Base-by-base conservation (phyloP, 2,888 invertebrate species). In the Leptinotarsa peninsularis region DNA sequence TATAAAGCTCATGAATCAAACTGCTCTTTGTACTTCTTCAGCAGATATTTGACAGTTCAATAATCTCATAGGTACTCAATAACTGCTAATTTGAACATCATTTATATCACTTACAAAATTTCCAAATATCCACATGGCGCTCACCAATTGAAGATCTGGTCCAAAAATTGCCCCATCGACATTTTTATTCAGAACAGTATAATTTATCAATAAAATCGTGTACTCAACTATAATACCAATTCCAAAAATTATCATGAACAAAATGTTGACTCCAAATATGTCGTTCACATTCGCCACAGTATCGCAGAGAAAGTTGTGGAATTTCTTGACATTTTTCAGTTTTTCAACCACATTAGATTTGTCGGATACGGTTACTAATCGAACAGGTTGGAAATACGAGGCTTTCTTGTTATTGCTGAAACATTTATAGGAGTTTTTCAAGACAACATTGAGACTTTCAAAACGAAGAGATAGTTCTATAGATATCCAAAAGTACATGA, bases 291-390 rank as follows among this genome's bases (percentile, higher is more conserved):
- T 67, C 17, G 23, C 49, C 23, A 71, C 18, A 21, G 71, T 63
- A n/a, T 75, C 71, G 49, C 71, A 75, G 4, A 71, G 49, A 60
- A 75, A 71, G 68, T 67, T 52, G 27, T 75, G 67, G 15, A 75
- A 50, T 21, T 75, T 71, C 14, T 66, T 70, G 27, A 75, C 23
- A 4, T 67, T 67, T 43, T 56, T 71, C 43, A 75, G n/a, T 21
- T 67, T 23, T 49, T 23, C n/a, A 0, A n/a, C 3, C 5, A 67
- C 15, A 3, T 52, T 67, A 13, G 58, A 21, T 58, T 13, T 21
- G 2, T 58, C 58, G 23, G 15, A 23, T 4, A 58, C 14, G 13
- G 23, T 15, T 15, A 27, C 23, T 17, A 23, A 17, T 27, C 21
- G 58, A 3, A 23, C 14, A 23, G 21, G 13, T 23, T 23, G 4